A percentile compares a stretch with the other conserved stretches of the same genome.
Conservation (phyloP, 2,888 invertebrate species). For the Melipona bicolor region DNA sequence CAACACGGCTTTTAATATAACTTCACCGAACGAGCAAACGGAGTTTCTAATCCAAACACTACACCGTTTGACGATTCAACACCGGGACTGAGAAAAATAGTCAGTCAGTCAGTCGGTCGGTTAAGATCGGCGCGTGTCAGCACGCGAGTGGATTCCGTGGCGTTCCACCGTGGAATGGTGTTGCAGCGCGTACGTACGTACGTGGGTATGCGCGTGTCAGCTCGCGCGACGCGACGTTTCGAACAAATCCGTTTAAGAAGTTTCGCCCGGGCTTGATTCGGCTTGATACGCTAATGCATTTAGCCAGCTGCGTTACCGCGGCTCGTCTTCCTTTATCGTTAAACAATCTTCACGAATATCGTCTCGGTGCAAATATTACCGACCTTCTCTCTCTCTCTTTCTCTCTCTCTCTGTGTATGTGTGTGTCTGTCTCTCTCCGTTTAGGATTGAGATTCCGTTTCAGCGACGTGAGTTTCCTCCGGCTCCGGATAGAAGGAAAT, state of each 20-base stretch:
- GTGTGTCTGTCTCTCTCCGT: conserved; percentile 5
- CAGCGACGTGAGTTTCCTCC: conserved; percentile 63
- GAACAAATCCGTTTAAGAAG: conserved; percentile 55
- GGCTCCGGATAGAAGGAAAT: conserved; percentile 64
- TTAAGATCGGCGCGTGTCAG: background rate
- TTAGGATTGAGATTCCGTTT: conserved; percentile 67
- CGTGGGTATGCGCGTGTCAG: conserved; percentile 13
- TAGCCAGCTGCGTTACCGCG: conserved; percentile 34
- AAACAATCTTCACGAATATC: conserved; percentile 63
- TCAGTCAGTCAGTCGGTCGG: background rate
- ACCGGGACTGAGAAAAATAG: conserved; percentile 1
- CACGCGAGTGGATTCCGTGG: conserved; percentile 11
- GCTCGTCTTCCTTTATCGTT: conserved; percentile 35
- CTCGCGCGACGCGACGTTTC: conserved; percentile 22
- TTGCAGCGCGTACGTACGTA: too few species aligned
- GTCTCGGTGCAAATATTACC: conserved; percentile 61
- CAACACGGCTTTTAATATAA: conserved; percentile 17
- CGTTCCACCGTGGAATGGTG: conserved; percentile 18
- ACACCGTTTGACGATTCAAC: background rate
- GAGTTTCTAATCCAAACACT: conserved; percentile 23
- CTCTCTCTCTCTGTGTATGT: too few species aligned
- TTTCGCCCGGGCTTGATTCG: conserved; percentile 12
- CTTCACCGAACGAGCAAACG: conserved; percentile 9
- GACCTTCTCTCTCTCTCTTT: conserved; percentile 6
- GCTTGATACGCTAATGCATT: conserved; percentile 39